Evolutionary conservation across 2,113 vertebrate genomes (phyloP).

Genomic region (Poicephalus meyeri): DNA sequence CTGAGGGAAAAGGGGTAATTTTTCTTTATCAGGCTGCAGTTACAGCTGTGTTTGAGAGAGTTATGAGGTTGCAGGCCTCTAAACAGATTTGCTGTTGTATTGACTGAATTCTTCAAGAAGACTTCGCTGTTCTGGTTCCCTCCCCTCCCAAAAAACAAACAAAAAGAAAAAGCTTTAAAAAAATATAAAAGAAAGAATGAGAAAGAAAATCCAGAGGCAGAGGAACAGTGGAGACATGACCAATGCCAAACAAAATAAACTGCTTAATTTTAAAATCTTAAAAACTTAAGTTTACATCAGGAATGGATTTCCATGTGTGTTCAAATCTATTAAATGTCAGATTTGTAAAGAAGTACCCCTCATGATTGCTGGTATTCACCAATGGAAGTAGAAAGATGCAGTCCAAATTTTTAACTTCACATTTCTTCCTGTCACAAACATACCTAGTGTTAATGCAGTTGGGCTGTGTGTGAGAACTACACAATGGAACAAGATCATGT

Average conservation of each 20-base stretch:
- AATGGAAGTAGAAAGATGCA: accelerated
- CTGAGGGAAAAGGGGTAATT: constrained; percentile 3
- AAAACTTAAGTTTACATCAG: neutral
- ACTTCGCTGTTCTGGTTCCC: neutral
- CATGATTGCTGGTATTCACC: neutral
- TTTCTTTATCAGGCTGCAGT: constrained; percentile 49
- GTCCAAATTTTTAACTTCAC: neutral
- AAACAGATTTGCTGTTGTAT: constrained; percentile 3
- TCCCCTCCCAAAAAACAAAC: neutral
- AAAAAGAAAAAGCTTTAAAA: no score
- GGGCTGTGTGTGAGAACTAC: neutral
- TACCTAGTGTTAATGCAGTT: neutral
- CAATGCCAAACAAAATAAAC: neutral
- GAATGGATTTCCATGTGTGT: neutral
- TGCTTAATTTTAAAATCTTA: neutral
- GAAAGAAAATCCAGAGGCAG: neutral
- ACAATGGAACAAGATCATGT: neutral
- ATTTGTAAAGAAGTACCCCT: neutral
- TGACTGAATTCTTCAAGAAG: neutral
- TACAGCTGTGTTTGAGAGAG: constrained; percentile 1
- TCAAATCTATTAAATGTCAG: neutral
- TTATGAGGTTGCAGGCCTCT: neutral
- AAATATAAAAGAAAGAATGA: no score
- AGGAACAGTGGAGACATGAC: accelerated
- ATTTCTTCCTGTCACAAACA: neutral